phyloP scores from a whole-genome alignment of 2,888 invertebrate species.

The Heteropelma amictum region DNA sequence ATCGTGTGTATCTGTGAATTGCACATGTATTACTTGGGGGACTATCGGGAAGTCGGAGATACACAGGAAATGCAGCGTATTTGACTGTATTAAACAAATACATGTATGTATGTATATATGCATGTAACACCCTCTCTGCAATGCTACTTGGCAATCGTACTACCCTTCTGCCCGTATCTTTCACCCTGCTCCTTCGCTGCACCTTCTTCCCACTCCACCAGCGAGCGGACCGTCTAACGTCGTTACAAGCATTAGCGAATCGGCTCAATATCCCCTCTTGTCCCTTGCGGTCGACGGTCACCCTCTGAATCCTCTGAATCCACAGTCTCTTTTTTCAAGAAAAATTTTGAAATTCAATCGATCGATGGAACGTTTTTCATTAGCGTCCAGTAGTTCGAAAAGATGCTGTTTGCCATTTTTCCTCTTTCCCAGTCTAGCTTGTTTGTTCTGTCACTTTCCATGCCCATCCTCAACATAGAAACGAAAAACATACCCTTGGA shows the following conservation, averaged over 20 bases:
- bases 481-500: neutral
- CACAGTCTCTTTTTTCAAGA: neutral
- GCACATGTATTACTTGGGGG: neutral
- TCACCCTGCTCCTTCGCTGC: conserved; percentile 27
- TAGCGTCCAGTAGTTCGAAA: conserved; percentile 66
- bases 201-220: conserved; percentile 28
- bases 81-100: conserved; percentile 17
- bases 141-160: neutral
- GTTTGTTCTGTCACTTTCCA: conserved; percentile 20
- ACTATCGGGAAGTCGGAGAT: neutral
- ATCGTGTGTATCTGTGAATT: neutral
- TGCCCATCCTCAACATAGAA: too few species aligned
- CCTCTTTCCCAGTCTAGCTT: conserved; percentile 16
- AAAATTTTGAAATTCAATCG: too few species aligned
- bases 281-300: conserved; percentile 64
- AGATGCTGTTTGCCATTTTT: conserved; percentile 49
- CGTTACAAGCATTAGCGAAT: conserved; percentile 77
- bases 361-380: conserved; percentile 65
- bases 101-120: neutral
- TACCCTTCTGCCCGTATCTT: conserved; percentile 9
- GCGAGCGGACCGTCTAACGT: conserved; percentile 72
- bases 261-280: conserved; percentile 77
- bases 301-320: conserved; percentile 9
- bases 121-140: neutral
- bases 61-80: conserved; percentile 15